These are phyloP conservation scores for Hemistola chrysoprasaria DNA, from an alignment of 2,888 invertebrate genomes.

Conservation along the genomic window DNA sequence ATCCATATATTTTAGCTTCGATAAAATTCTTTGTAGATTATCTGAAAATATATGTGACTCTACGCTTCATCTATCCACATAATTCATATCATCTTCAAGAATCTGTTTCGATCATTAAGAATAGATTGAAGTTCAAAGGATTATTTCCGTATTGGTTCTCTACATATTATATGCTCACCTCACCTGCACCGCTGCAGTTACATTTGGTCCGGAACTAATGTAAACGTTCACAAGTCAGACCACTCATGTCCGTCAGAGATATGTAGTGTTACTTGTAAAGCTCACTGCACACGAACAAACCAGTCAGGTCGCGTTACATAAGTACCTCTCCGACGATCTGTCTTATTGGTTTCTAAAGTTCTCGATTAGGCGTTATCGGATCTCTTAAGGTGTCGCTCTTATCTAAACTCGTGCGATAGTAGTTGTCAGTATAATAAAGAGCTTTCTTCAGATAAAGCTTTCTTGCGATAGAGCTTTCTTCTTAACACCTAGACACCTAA, in stretches of 20 bases:
- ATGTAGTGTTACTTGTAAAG: no score
- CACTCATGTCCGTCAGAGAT: constrained; percentile 7
- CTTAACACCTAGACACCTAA: no score
- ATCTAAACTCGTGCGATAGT: no score
- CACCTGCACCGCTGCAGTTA: constrained; percentile 11
- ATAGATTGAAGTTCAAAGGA: constrained; percentile 5
- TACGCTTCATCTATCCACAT: constrained; percentile 1
- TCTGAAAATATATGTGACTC: no score
- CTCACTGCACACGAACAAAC: constrained; percentile 15
- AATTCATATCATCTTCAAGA: background rate
- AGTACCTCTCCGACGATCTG: constrained; percentile 6
- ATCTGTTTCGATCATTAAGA: constrained; percentile 6
- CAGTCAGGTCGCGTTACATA: constrained; percentile 13
- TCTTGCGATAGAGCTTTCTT: no score
- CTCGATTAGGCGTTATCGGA: background rate
- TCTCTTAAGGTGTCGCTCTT: background rate
- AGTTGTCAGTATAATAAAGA: no score
- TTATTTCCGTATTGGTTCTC: background rate
- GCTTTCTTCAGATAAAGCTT: no score
- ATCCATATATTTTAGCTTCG: no score
- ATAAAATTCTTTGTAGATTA: constrained; percentile 1
- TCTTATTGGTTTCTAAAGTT: constrained; percentile 8
- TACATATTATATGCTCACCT: constrained; percentile 5
- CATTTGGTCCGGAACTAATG: constrained; percentile 36
- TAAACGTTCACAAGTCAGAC: constrained; percentile 34